These are phyloP conservation scores for Icerya purchasi DNA, from an alignment of 2,888 invertebrate species.

Conservation along the genomic window DNA sequence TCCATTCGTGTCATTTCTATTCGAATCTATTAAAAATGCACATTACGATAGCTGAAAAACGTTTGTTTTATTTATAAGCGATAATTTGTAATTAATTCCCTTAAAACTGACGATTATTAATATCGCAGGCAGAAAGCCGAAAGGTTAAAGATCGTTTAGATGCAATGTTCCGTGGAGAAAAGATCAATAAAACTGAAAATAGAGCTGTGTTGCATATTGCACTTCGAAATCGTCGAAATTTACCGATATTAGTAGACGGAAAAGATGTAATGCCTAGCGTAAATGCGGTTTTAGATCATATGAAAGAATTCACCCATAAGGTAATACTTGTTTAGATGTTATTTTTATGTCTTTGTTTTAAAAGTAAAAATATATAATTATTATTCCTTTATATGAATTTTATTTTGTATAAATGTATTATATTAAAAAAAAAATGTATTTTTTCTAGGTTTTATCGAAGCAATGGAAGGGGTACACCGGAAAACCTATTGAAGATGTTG, in stretches of 20 bases:
- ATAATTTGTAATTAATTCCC: too few species aligned
- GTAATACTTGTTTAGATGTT: too few species aligned
- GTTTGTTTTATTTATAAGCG: too few species aligned
- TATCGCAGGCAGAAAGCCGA: slow-evolving; percentile 38
- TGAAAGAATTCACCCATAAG: slow-evolving; percentile 74
- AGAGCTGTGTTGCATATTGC: slow-evolving; percentile 90
- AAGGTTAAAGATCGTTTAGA: slow-evolving; percentile 66
- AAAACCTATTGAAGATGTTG: slow-evolving; percentile 83
- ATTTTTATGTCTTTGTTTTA: too few species aligned
- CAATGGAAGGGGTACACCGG: slow-evolving; percentile 60
- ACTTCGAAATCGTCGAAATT: slow-evolving; percentile 61
- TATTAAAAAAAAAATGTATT: slow-evolving; percentile 23
- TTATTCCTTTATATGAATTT: neutral
- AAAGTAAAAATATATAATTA: too few species aligned
- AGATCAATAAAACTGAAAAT: slow-evolving; percentile 94
- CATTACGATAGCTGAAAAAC: too few species aligned
- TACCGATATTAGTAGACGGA: slow-evolving; percentile 58
- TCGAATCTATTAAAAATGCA: too few species aligned
- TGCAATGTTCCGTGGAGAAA: slow-evolving; percentile 80
- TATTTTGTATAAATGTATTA: slow-evolving; percentile 23
- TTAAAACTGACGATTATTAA: slow-evolving; percentile 2
- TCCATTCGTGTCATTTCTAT: too few species aligned
- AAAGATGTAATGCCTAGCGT: slow-evolving; percentile 86
- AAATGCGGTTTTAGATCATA: slow-evolving; percentile 72
- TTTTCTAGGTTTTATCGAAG: slow-evolving; percentile 29